Percentiles rank a stretch among this genome's conserved stretches.
phyloP scores from a whole-genome alignment of 2,797 vertebrate species.

The Anguilla anguilla region DNA sequence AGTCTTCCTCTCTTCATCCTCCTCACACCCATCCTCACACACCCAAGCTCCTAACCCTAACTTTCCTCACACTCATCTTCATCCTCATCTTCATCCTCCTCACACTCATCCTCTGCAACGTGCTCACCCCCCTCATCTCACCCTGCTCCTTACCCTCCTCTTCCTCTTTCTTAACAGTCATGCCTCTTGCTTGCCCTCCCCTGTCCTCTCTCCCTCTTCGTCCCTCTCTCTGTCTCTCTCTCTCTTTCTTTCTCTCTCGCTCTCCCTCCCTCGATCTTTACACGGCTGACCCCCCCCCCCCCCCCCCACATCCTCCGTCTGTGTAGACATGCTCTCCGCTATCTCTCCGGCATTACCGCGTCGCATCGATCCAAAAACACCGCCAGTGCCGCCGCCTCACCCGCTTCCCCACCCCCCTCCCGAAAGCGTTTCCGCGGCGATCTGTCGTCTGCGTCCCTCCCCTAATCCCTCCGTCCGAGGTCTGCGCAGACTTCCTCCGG shows the following conservation, averaged over 20 bases:
- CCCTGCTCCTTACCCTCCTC: not conserved
- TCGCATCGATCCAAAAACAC: not conserved
- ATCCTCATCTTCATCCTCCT: not conserved
- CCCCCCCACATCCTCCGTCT: not conserved
- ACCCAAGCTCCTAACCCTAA: too few relatives aligned
- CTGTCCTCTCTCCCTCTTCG: too few relatives aligned
- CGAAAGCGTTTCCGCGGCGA: too few relatives aligned
- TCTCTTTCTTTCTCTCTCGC: not conserved
- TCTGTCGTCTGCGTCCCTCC: not conserved
- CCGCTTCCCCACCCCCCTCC: not conserved
- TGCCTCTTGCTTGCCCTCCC: too few relatives aligned
- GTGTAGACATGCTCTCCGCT: not conserved
- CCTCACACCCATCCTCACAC: not conserved
- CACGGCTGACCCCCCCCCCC: too few relatives aligned
- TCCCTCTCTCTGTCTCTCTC: too few relatives aligned
- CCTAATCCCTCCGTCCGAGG: not conserved
- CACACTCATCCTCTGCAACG: not conserved
- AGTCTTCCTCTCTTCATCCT: not conserved
- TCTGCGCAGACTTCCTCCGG: too few relatives aligned
- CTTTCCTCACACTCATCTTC: not conserved
- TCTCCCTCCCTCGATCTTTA: not conserved
- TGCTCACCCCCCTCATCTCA: not conserved
- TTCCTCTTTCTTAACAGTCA: not conserved
- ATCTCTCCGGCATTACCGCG: not conserved
- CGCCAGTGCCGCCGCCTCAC: not conserved